phyloP scores from a whole-genome alignment of 2,888 invertebrate genomes.

The Cecidostiba fungosa region DNA sequence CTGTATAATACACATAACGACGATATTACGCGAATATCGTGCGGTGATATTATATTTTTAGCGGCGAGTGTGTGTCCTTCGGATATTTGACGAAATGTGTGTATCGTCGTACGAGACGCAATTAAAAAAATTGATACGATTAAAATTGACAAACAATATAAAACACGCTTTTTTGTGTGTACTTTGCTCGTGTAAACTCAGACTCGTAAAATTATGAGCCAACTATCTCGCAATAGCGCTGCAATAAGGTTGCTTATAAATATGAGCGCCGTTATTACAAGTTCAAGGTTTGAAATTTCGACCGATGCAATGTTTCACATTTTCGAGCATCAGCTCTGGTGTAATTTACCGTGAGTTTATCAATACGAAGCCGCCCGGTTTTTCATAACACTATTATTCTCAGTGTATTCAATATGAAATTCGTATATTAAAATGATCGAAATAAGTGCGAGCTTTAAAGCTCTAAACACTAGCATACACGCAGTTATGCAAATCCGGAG shows the following conservation, averaged over 20 bases:
- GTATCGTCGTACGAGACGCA: background rate
- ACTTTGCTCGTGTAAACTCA: slow-evolving; percentile 12
- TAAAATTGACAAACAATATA: slow-evolving; percentile 15
- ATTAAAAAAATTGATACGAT: slow-evolving; percentile 10
- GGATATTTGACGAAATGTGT: background rate
- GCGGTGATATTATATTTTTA: background rate
- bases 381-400: too few relatives aligned
- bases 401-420: too few relatives aligned
- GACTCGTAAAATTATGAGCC: slow-evolving; percentile 41
- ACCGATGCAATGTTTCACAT: background rate
- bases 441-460: too few relatives aligned
- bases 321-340: background rate
- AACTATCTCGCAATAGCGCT: slow-evolving; percentile 30
- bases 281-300: slow-evolving; percentile 9
- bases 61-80: background rate
- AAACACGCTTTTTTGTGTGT: background rate
- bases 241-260: slow-evolving; percentile 37
- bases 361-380: too few relatives aligned
- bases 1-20: background rate
- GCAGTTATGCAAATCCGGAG: too few relatives aligned
- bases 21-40: background rate
- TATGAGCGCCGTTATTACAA: background rate
- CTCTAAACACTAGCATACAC: too few relatives aligned
- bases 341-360: too few relatives aligned
- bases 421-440: too few relatives aligned